These are phyloP conservation scores for Drosophila anomalata DNA, from an alignment of 2,888 invertebrate species.

Conservation along the genomic window DNA sequence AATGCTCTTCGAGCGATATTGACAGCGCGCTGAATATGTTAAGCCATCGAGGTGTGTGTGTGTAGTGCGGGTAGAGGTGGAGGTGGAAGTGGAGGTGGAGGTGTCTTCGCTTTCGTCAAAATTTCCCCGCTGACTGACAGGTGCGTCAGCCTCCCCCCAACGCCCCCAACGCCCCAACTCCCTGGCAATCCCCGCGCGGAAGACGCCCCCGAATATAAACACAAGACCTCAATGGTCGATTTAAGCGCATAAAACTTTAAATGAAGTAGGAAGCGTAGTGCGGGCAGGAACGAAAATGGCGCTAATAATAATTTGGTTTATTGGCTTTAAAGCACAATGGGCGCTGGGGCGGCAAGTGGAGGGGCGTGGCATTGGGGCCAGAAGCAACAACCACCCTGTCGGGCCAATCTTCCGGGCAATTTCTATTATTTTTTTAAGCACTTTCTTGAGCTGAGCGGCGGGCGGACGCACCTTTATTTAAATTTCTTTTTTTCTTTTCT, in stretches of 20 bases:
- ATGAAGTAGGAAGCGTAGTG: conserved; percentile 69
- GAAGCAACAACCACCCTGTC: conserved; percentile 21
- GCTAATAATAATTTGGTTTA: conserved; percentile 83
- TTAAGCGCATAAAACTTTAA: conserved; percentile 74
- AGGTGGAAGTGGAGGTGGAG: too few species aligned
- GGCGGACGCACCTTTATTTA: conserved; percentile 80
- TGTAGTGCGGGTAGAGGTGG: neutral
- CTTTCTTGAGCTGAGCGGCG: conserved; percentile 50
- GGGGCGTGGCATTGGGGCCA: conserved; percentile 36
- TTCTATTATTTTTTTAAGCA: conserved; percentile 55
- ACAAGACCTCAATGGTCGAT: conserved; percentile 53
- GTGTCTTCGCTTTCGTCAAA: conserved; percentile 29
- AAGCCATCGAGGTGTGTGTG: conserved; percentile 40
- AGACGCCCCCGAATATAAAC: conserved; percentile 20
- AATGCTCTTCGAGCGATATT: conserved; percentile 64
- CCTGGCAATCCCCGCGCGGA: conserved; percentile 20
- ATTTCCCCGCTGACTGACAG: conserved; percentile 47
- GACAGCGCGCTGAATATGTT: conserved; percentile 63
- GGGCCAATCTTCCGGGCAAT: conserved; percentile 49
- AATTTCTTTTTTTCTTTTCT: conserved; percentile 53
- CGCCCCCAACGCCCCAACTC: conserved; percentile 19
- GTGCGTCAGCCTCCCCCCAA: conserved; percentile 28
- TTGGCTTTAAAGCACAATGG: conserved; percentile 82
- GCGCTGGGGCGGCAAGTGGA: conserved; percentile 53
- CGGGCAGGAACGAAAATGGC: conserved; percentile 70